Percentiles rank a stretch among this genome's conserved stretches.
Conservation (phyloP, 37 sponge, comb jelly and placozoan genomes). For the Diacarnus erythraeanus region DNA sequence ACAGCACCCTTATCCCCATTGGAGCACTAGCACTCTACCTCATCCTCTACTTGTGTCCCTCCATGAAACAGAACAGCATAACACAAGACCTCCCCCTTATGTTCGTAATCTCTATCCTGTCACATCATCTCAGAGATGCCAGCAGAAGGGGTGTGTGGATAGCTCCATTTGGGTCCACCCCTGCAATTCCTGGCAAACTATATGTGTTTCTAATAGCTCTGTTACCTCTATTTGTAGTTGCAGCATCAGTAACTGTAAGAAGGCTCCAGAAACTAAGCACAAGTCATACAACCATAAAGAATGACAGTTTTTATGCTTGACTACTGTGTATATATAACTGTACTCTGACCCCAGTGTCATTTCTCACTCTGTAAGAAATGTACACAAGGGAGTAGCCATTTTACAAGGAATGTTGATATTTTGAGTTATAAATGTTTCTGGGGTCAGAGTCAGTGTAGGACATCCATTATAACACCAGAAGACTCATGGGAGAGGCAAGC, state of each 20-base stretch:
- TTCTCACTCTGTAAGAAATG: no score
- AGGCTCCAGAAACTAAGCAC: background rate
- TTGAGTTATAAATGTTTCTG: no score
- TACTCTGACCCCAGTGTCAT: no score
- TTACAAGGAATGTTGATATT: no score
- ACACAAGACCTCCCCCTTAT: constrained; percentile 12
- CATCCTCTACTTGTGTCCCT: constrained; percentile 7
- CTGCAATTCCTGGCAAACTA: constrained; percentile 42
- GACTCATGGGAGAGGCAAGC: no score
- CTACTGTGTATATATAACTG: no score
- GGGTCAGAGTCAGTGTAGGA: no score
- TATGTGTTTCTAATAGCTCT: constrained; percentile 11
- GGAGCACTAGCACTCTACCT: constrained; percentile 14
- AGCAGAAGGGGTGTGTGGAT: constrained; percentile 62
- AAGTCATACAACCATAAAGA: background rate
- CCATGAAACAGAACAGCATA: background rate
- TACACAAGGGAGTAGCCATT: no score
- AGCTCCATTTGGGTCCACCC: constrained; percentile 39
- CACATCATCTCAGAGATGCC: constrained; percentile 63
- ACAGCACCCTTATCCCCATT: constrained; percentile 42
- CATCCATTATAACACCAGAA: no score
- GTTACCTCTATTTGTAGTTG: constrained; percentile 6
- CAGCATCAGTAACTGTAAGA: background rate
- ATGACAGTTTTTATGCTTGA: background rate
- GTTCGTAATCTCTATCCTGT: constrained; percentile 36